These are phyloP conservation scores for Actenoides hombroni DNA, from an alignment of 2,113 vertebrate species.

Conservation along the genomic window DNA sequence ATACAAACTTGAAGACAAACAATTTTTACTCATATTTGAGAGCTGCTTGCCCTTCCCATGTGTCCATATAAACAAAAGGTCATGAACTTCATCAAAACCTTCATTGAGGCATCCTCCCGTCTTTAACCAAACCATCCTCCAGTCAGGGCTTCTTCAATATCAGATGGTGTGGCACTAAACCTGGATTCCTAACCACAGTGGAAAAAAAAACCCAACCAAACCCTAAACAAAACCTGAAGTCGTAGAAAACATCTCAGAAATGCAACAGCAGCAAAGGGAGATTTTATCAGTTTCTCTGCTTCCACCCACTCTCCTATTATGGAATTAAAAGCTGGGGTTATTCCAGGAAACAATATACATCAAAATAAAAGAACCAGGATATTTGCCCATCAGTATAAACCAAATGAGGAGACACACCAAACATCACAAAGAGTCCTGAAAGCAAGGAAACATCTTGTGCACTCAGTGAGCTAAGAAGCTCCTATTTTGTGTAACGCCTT, in stretches of 20 bases:
- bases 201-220: rapidly evolving
- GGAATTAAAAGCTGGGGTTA: background rate
- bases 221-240: background rate
- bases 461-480: background rate
- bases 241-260: slow-evolving; percentile 36
- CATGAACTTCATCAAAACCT: background rate
- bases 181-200: background rate
- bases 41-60: background rate
- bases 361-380: slow-evolving; percentile 34
- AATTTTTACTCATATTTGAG: background rate
- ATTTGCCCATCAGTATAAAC: slow-evolving; percentile 28
- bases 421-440: background rate
- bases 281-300: slow-evolving; percentile 18
- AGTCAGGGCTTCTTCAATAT: background rate
- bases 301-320: background rate
- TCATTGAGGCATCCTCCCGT: background rate
- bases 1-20: background rate
- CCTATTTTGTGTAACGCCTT: background rate
- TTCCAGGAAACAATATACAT: slow-evolving; percentile 22
- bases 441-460: background rate
- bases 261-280: background rate
- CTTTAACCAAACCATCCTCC: background rate
- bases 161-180: background rate
- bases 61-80: rapidly evolving
- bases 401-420: background rate